A percentile compares a stretch with the other conserved stretches of the same genome.
Conservation (phyloP, 2,888 invertebrate genomes). For the Conomelus anceps region DNA sequence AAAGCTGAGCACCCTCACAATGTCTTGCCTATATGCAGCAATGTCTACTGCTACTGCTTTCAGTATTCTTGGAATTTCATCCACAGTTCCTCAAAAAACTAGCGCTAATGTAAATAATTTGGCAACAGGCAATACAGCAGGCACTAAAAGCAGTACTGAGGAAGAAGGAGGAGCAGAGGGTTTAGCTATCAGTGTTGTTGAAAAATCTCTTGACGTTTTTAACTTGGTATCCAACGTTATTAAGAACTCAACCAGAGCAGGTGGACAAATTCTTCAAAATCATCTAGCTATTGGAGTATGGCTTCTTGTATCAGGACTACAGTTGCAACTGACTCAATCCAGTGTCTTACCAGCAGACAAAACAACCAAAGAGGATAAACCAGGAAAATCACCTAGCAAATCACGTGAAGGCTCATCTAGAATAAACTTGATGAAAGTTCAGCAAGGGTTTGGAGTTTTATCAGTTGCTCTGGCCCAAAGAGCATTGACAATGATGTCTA, state of each 20-base stretch:
- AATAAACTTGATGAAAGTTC: constrained; percentile 66
- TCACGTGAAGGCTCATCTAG: constrained; percentile 50
- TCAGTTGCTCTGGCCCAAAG: constrained; percentile 84
- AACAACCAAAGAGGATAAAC: constrained; percentile 46
- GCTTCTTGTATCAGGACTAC: constrained; percentile 79
- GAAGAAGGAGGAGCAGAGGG: constrained; percentile 76
- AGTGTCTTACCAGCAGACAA: constrained; percentile 43
- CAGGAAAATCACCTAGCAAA: constrained; percentile 54
- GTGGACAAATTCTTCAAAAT: constrained; percentile 85
- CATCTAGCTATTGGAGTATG: constrained; percentile 82
- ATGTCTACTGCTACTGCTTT: constrained; percentile 35
- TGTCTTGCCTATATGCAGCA: constrained; percentile 67
- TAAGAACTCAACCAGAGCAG: constrained; percentile 77
- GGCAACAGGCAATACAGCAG: constrained; percentile 35
- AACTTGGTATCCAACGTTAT: constrained; percentile 72
- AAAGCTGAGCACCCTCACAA: constrained; percentile 72
- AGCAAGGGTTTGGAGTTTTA: constrained; percentile 82
- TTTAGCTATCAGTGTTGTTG: constrained; percentile 74
- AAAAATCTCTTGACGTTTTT: constrained; percentile 81
- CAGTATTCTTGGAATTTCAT: constrained; percentile 36
- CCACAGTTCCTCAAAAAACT: constrained; percentile 51
- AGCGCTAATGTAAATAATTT: constrained; percentile 27
- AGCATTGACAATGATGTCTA: constrained; percentile 68
- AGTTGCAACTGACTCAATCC: constrained; percentile 66
- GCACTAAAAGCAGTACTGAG: constrained; percentile 43